Evolutionary conservation across 1,140 invertebrate genomes (phyloP), one percentile per base, ranked within the genome.

Genomic region (Halesus radiatus): DNA sequence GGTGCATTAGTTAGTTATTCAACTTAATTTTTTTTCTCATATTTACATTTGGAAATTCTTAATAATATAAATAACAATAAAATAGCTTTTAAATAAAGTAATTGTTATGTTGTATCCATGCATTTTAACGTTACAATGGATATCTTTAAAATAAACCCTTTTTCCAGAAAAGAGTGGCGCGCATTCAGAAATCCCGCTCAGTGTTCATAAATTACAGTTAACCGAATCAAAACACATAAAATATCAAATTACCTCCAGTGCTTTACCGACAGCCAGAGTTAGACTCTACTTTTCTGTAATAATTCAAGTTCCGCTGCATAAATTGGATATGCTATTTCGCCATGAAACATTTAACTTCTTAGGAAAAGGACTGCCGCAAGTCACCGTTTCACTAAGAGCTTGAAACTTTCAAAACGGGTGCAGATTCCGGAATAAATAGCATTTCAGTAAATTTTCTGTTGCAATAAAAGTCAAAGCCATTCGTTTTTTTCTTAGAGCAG

Each of bases 311-410:
- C 22, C 64, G 37, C 64, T 5, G n/a, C 18, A 45, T 45, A 18
- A 50, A 68, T 45, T n/a, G 32, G 64, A 45, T 68, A 50, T 68
- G 23, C 15, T 29, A 13, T 64, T n/a, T 64, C 29, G 32, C 64
- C 50, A 50, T 37, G 64, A 68, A 68, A 45, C 64, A 68, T 68
- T 68, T 18, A 68, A 68, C 64, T 68, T 3, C 37, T 7, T n/a
- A n/a, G n/a, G n/a, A n/a, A n/a, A n/a, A 62, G 22, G 22, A 26
- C 13, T 62, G 7, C n/a, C 22, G 22, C 10, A 23, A 62, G 32
- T 32, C 7, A 5, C 3, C 23, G 22, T 22, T 62, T 23, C 1
- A 62, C 22, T 3, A 62, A 62, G 7, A 62, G 22, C 26, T 62
- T 54, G n/a, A 20, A 54, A 1, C 6, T 1, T 3, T 16, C 7